Evolutionary conservation across 2,797 vertebrate species (phyloP), one percentile per base, ranked within the genome.

Genomic region (Bothrops alternatus): DNA sequence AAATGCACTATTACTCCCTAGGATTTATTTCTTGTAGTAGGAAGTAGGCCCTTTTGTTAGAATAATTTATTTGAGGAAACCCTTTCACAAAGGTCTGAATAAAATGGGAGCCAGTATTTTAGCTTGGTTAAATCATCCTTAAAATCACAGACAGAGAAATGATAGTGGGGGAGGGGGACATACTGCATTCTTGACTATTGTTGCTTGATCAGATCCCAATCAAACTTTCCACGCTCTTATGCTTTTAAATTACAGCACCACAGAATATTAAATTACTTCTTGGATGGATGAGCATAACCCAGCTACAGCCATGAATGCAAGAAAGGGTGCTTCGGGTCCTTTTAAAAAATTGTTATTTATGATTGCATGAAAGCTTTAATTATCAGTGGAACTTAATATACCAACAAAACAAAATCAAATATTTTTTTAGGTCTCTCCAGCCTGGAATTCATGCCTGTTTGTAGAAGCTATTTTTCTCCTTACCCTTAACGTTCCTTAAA

Each of bases 301-400:
- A 94, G 94, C 96, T 95, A 95, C 90, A 88, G 92, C 90, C 86
- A 94, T 86, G 89, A 94, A 91, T 93, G 93, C 93, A 87, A 90
- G 26, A 91, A 94, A 90, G 95, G 96, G 94, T 96, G 91, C 88
- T 95, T 87, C 37, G 63, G 69, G 37, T 88, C 32, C 47, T 47
- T 63, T 95, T 91, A 95, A 90, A 82, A 82, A 0, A 47, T 93
- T 90, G 93, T 97, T 97, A 96, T 97, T 97, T 97, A 97, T 97
- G 94, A 92, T 96, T 94, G 96, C 63, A 86, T 65, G 88, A 96
- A 94, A 96, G 94, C 95, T 96, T 88, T 94, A 96, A 97, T 97
- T 96, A 96, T 96, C 96, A 97, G 96, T 95, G 96, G 95, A 96
- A 95, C 95, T 96, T 96, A 95, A 93, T 94, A 93, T 95, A 60